Conservation (phyloP, 2,113 vertebrate species). For the Marmota flaviventris region DNA sequence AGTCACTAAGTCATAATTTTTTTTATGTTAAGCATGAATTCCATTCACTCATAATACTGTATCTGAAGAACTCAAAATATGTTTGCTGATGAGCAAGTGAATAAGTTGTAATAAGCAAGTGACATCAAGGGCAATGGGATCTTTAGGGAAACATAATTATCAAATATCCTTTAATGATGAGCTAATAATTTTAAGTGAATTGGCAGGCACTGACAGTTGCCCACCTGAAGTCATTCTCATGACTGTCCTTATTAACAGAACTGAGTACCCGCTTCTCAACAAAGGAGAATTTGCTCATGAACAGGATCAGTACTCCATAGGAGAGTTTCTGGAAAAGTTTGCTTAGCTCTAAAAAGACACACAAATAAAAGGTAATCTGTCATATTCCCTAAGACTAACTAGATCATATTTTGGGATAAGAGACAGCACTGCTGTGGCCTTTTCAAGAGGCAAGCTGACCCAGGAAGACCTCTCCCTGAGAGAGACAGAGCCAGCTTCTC, state of each 20-base stretch:
- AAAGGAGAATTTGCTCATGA: neutral
- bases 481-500: neutral
- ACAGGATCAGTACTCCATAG: neutral
- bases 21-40: neutral
- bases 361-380: neutral
- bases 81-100: neutral
- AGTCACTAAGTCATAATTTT: neutral
- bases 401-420: neutral
- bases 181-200: neutral
- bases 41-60: neutral
- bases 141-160: conserved; percentile 39
- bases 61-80: neutral
- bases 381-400: neutral
- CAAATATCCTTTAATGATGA: neutral
- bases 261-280: neutral
- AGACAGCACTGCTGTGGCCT: neutral
- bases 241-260: neutral
- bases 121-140: neutral
- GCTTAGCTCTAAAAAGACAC: neutral
- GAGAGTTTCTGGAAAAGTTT: neutral
- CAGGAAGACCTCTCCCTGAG: neutral
- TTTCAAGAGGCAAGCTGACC: neutral
- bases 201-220: neutral
- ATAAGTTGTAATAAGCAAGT: conserved; percentile 37
- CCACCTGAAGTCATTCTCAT: neutral